A percentile compares a stretch with the other conserved stretches of the same genome.
phyloP scores from a whole-genome alignment of 2,888 invertebrate species.

The Cheilosia vulpina region DNA sequence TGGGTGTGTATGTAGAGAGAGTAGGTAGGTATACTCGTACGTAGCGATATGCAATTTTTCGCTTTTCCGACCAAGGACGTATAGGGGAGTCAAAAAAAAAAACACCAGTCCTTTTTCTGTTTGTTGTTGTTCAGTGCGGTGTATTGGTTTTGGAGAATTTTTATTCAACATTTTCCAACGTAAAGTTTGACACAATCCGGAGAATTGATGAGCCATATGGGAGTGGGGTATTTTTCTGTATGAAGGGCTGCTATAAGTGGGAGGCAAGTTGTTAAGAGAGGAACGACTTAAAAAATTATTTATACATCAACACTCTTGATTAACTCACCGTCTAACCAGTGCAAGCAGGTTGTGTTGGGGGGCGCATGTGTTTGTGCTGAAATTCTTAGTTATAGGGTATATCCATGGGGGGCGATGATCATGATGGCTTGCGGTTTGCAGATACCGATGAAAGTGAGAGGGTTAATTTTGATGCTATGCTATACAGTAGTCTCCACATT shows the following conservation, averaged over 20 bases:
- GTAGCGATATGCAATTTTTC: constrained; percentile 47
- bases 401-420: constrained; percentile 22
- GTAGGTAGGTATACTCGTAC: neutral
- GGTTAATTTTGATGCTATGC: constrained; percentile 47
- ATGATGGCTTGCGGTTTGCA: constrained; percentile 52
- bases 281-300: constrained; percentile 48
- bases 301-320: constrained; percentile 59
- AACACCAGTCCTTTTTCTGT: neutral
- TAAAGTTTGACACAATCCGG: constrained; percentile 11
- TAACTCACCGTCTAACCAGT: constrained; percentile 30
- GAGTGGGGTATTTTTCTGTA: neutral
- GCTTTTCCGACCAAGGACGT: constrained; percentile 52
- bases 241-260: neutral
- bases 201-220: neutral
- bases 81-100: constrained; percentile 32
- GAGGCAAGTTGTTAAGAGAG: neutral
- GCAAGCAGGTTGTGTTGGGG: neutral
- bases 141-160: constrained; percentile 56
- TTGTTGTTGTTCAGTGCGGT: constrained; percentile 21
- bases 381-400: neutral
- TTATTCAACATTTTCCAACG: constrained; percentile 62
- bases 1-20: constrained; percentile 1
- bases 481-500: constrained; percentile 12
- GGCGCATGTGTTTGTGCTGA: neutral
- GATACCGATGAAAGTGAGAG: constrained; percentile 49